Evolutionary conservation across 2,113 vertebrate species (phyloP).

Genomic region (Phrynosoma platyrhinos): DNA sequence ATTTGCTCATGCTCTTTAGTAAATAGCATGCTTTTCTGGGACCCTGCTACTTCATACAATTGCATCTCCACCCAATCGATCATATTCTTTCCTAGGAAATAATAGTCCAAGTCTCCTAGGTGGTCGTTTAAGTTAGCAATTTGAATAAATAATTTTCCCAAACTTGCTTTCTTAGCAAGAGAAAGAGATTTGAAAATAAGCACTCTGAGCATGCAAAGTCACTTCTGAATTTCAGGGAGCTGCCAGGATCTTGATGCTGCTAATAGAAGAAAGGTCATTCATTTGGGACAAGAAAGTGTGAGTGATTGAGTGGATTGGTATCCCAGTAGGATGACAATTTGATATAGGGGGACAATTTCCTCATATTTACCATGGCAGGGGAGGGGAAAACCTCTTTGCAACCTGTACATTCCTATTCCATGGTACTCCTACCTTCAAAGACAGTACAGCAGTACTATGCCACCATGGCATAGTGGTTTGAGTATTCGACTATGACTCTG

Average conservation of each 20-base stretch:
- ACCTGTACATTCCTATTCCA: background rate
- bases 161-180: conserved; percentile 39
- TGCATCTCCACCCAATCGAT: conserved; percentile 59
- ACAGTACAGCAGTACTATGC: background rate
- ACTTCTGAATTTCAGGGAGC: conserved; percentile 52
- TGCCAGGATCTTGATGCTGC: conserved; percentile 33
- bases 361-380: background rate
- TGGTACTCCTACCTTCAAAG: background rate
- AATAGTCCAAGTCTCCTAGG: conserved; percentile 57
- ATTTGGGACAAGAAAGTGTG: conserved; percentile 44
- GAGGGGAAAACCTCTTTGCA: background rate
- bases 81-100: conserved; percentile 54
- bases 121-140: conserved; percentile 54
- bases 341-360: background rate
- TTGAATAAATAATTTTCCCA: conserved; percentile 66
- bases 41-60: conserved; percentile 66
- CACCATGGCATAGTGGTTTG: background rate
- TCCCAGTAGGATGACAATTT: conserved; percentile 15
- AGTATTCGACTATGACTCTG: too few relatives aligned
- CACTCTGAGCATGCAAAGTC: conserved; percentile 55
- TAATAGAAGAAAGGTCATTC: conserved; percentile 30
- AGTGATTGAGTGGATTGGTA: conserved; percentile 35
- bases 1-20: conserved; percentile 55
- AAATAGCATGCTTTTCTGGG: conserved; percentile 62
- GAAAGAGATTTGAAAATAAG: conserved; percentile 54